Conservation (phyloP, 2,888 invertebrate species). For the Terebella lapidaria region DNA sequence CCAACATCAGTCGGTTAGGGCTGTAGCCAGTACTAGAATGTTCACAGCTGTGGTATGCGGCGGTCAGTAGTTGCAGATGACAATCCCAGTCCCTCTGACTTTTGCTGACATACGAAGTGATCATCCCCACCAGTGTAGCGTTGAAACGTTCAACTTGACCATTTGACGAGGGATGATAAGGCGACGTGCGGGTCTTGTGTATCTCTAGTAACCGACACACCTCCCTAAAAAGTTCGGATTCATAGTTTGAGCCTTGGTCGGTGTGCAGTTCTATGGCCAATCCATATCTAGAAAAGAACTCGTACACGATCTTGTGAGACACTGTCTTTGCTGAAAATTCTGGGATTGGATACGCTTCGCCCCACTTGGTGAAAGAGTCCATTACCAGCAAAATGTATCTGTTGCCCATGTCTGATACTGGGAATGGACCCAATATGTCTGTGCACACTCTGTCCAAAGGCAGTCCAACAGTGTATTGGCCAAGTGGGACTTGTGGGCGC, state of each 20-base stretch:
- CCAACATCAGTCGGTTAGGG: neutral
- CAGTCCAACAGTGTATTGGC: too few relatives aligned
- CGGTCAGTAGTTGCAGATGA: neutral
- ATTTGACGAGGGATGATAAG: neutral
- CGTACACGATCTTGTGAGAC: neutral
- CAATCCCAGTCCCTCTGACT: neutral
- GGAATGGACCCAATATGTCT: too few relatives aligned
- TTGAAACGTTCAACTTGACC: too few relatives aligned
- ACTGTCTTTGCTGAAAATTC: neutral
- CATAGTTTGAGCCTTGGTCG: neutral
- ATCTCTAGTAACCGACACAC: neutral
- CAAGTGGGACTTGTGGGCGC: neutral
- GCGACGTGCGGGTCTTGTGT: neutral
- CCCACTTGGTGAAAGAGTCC: too few relatives aligned
- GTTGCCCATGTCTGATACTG: too few relatives aligned
- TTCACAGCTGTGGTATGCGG: neutral
- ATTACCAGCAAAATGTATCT: too few relatives aligned
- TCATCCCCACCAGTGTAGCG: too few relatives aligned
- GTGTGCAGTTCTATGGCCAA: neutral
- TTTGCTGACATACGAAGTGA: neutral
- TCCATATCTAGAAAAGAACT: neutral
- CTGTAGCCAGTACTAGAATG: neutral
- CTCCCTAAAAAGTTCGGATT: neutral
- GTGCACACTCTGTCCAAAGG: too few relatives aligned
- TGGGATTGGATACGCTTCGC: too few relatives aligned